Conservation (phyloP, 2,888 invertebrate species). For the Drosophila birchii region DNA sequence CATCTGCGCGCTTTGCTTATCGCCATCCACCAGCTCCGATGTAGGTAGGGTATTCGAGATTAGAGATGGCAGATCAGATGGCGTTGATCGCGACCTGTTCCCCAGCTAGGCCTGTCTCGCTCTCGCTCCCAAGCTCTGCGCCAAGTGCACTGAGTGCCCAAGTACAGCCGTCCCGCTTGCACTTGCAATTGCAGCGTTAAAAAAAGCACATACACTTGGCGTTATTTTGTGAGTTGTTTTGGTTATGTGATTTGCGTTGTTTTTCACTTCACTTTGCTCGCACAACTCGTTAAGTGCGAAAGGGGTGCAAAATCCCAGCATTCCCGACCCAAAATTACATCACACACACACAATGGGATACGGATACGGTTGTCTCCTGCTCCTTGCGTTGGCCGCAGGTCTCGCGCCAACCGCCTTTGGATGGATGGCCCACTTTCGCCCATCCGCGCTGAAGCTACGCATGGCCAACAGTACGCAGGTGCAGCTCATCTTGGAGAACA, state of each 20-base stretch:
- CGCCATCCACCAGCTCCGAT: background rate
- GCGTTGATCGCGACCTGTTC: conserved; percentile 11
- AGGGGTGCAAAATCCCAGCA: conserved; percentile 3
- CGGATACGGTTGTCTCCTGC: conserved; percentile 3
- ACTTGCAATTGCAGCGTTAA: conserved; percentile 37
- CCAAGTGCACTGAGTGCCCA: background rate
- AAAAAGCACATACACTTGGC: conserved; percentile 3
- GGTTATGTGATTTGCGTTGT: conserved; percentile 5
- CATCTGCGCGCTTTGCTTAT: conserved; percentile 8
- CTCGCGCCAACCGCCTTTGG: conserved; percentile 12
- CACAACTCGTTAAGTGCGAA: conserved; percentile 13
- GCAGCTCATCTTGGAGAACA: conserved; percentile 55
- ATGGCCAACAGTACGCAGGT: conserved; percentile 67
- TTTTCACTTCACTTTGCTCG: conserved; percentile 4
- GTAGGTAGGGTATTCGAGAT: conserved; percentile 24
- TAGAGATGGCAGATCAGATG: conserved; percentile 17
- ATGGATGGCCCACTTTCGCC: conserved; percentile 76
- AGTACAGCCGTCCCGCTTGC: conserved; percentile 14
- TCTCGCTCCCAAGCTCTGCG: conserved; percentile 1
- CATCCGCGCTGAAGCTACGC: conserved; percentile 61
- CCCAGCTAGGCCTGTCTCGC: background rate
- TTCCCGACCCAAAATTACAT: conserved; percentile 12
- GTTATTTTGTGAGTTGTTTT: background rate
- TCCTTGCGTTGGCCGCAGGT: conserved; percentile 9
- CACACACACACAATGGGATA: conserved; percentile 14